Evolutionary conservation across 2,797 vertebrate genomes (phyloP), one percentile per base, ranked within the genome.

Genomic region (Melanogrammus aeglefinus): DNA sequence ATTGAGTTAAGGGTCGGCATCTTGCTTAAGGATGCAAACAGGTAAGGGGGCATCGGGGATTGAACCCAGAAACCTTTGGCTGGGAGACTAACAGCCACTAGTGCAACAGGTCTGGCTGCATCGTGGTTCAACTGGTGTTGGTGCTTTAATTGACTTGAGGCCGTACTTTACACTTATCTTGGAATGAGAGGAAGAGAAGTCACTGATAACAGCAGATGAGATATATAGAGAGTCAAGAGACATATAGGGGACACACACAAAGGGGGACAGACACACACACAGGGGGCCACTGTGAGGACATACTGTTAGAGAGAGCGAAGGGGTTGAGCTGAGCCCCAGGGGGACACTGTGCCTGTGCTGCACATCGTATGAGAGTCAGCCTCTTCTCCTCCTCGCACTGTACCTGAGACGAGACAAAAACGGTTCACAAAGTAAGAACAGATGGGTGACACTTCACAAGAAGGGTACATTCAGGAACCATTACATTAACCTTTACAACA

Each of bases 301-400:
- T 91, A 94, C 94, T 82, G 73, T 7, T 85, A 14, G 76, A 73
- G 57, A 80, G 6, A 1, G 35, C 0, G 0, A 47, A 1, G 8
- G 80, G 76, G 0, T 51, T 5, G 8, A 33, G 78, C 29, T 83
- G 24, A 0, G 79, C 79, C 44, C 71, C 0, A 0, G 74, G 6
- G 29, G 81, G 2, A 16, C 89, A 86, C 0, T 81, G 78, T 0
- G 76, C 0, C 13, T 81, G 76, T 77, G 81, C 1, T 57, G 1
- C 73, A 10, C 57, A 66, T 0, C 86, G 36, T 9, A 78, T 29
- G 14, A 74, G 10, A 0, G 71, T 18, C 7, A 14, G 76, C 7
- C 3, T 9, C 75, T 38, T 91, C n/a, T 16, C 81, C 29, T 36
- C 0, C 29, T 90, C 84, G 84, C 86, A 91, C 63, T 0, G 70